These are phyloP conservation scores for Ctenoplectra terminalis DNA, from an alignment of 1,140 invertebrate species.

Conservation along the genomic window DNA sequence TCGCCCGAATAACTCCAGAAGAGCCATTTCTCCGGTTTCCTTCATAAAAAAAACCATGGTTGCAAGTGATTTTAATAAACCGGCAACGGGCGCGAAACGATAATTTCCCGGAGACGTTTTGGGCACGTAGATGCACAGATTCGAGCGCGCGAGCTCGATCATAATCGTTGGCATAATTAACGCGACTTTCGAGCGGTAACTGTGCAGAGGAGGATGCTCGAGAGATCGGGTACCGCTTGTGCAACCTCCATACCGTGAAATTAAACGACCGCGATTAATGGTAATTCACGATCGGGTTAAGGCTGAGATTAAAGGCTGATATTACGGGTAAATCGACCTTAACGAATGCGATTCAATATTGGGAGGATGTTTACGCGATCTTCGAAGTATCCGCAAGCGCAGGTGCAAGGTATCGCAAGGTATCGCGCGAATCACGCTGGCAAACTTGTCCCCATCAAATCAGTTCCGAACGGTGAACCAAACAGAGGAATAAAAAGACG, in stretches of 20 bases:
- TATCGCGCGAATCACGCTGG: too few species aligned
- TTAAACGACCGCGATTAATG: slow-evolving; percentile 50
- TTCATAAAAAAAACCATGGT: background rate
- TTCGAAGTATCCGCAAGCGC: background rate
- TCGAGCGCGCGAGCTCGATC: background rate
- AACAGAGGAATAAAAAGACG: background rate
- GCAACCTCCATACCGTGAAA: slow-evolving; percentile 40
- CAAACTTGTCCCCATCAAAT: background rate
- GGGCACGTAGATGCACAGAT: background rate
- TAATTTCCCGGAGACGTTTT: slow-evolving; percentile 30
- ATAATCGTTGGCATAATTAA: slow-evolving; percentile 50
- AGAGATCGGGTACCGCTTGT: background rate
- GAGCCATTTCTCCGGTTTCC: background rate
- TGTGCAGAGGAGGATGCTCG: slow-evolving; percentile 1
- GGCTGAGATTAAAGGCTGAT: slow-evolving; percentile 40
- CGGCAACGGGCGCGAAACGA: slow-evolving; percentile 10
- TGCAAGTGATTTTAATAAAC: slow-evolving; percentile 21
- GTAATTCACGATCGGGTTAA: slow-evolving; percentile 51
- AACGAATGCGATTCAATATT: slow-evolving; percentile 43
- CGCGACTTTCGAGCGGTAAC: slow-evolving; percentile 38
- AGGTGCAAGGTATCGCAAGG: slow-evolving; percentile 10
- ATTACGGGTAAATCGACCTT: slow-evolving; percentile 50
- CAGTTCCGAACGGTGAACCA: too few species aligned
- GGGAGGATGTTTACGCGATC: background rate
- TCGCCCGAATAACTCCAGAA: background rate